Evolutionary conservation across 2,113 vertebrate genomes (phyloP).

Genomic region (Gobio gobio): DNA sequence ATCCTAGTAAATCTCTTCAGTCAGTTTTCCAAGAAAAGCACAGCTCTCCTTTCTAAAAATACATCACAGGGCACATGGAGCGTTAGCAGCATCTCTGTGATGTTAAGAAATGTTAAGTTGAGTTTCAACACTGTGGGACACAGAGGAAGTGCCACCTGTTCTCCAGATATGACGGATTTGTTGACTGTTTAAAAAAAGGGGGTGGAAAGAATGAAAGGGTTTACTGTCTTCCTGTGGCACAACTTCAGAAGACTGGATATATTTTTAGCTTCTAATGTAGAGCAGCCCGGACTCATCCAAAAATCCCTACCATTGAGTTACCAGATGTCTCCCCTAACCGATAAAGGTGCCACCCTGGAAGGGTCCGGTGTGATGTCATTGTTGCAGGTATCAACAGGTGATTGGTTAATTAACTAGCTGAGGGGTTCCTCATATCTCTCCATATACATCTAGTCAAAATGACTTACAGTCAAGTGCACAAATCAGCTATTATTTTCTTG

Average conservation of each 20-base stretch:
- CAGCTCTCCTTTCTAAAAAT: constrained; percentile 49
- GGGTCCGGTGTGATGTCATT: constrained; percentile 54
- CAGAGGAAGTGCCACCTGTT: constrained; percentile 79
- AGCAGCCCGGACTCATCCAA: constrained; percentile 68
- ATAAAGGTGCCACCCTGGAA: constrained; percentile 53
- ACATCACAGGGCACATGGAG: constrained; percentile 55
- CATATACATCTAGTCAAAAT: background rate
- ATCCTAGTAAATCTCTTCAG: constrained; percentile 21
- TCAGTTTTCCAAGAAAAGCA: constrained; percentile 51
- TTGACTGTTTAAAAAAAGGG: constrained; percentile 71
- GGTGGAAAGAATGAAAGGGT: constrained; percentile 75
- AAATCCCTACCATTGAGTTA: constrained; percentile 66
- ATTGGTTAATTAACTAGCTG: constrained; percentile 1
- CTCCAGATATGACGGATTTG: constrained; percentile 77
- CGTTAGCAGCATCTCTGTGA: constrained; percentile 67
- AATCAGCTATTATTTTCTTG: background rate
- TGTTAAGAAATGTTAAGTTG: constrained; percentile 72
- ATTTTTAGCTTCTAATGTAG: constrained; percentile 78
- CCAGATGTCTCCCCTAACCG: constrained; percentile 72
- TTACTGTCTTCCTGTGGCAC: constrained; percentile 80
- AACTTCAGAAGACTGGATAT: constrained; percentile 75
- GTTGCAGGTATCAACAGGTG: constrained; percentile 46
- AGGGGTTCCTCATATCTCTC: background rate
- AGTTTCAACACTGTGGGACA: constrained; percentile 69
- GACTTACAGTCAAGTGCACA: background rate